Conservation (phyloP, 2,797 vertebrate species). For the Pampus argenteus region DNA sequence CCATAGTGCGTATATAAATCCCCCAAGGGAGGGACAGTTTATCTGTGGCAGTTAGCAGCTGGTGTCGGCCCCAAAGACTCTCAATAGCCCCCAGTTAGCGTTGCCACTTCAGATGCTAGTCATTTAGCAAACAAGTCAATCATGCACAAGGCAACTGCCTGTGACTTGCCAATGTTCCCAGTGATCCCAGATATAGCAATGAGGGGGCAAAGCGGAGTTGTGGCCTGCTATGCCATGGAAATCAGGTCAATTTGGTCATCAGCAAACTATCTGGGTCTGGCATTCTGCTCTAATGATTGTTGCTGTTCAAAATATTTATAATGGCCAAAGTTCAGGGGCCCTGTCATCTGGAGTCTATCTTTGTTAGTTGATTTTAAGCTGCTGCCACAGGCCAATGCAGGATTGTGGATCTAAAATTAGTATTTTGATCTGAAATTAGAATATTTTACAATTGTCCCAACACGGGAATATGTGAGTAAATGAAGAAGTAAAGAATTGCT, state of each 20-base stretch:
- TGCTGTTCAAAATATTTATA: constrained; percentile 42
- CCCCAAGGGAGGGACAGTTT: constrained; percentile 69
- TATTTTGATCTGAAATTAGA: constrained; percentile 11
- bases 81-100: constrained; percentile 63
- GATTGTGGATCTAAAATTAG: constrained; percentile 14
- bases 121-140: constrained; percentile 85
- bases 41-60: constrained; percentile 78
- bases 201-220: constrained; percentile 58
- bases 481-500: constrained; percentile 22
- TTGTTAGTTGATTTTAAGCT: constrained; percentile 31
- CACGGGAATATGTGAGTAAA: constrained; percentile 22
- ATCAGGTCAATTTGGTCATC: constrained; percentile 78
- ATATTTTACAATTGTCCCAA: constrained; percentile 3
- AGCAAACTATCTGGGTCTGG: constrained; percentile 65
- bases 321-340: constrained; percentile 40
- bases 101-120: constrained; percentile 74
- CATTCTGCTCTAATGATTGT: constrained; percentile 56
- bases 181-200: constrained; percentile 58
- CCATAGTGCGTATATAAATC: constrained; percentile 51
- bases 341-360: constrained; percentile 38
- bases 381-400: not conserved
- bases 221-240: constrained; percentile 64
- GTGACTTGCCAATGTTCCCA: constrained; percentile 58
- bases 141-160: constrained; percentile 77
- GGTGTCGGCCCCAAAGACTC: constrained; percentile 75